Conservation (phyloP, 92 coral and sea anemone genomes). For the Diadumene lineata region DNA sequence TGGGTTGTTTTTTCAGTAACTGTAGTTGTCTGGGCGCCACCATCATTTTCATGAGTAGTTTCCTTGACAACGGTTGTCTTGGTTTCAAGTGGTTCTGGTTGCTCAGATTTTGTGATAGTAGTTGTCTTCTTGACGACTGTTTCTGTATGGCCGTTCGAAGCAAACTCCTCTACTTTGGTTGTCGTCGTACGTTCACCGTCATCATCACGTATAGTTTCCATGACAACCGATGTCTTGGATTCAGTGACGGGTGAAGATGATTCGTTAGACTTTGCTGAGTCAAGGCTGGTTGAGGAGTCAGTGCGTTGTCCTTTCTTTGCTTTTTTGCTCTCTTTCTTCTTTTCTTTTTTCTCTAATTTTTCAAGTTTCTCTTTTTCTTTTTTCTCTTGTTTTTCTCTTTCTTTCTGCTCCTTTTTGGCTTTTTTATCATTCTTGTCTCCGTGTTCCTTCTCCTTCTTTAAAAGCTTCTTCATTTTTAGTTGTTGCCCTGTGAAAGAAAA, state of each 20-base stretch:
- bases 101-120: background rate
- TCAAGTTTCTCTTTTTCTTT: too few relatives aligned
- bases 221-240: conserved; percentile 3
- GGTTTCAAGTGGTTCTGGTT: background rate
- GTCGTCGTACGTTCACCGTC: conserved; percentile 1
- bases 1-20: background rate
- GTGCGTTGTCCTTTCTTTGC: conserved; percentile 12
- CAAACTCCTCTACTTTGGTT: background rate
- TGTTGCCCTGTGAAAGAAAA: background rate
- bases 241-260: background rate
- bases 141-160: background rate
- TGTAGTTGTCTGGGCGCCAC: background rate
- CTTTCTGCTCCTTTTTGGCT: conserved; percentile 27
- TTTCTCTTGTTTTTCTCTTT: background rate
- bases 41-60: background rate
- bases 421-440: conserved; percentile 20
- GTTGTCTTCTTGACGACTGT: background rate
- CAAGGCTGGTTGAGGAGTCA: conserved; percentile 18
- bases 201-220: background rate
- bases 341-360: conserved; percentile 25
- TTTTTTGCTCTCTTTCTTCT: conserved; percentile 12
- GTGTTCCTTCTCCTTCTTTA: conserved; percentile 3
- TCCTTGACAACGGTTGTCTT: conserved; percentile 21
- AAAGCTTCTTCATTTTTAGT: background rate
- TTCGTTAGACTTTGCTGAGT: background rate